Base-by-base conservation (phyloP, 2,797 vertebrate species). In the Echiichthys vipera region DNA sequence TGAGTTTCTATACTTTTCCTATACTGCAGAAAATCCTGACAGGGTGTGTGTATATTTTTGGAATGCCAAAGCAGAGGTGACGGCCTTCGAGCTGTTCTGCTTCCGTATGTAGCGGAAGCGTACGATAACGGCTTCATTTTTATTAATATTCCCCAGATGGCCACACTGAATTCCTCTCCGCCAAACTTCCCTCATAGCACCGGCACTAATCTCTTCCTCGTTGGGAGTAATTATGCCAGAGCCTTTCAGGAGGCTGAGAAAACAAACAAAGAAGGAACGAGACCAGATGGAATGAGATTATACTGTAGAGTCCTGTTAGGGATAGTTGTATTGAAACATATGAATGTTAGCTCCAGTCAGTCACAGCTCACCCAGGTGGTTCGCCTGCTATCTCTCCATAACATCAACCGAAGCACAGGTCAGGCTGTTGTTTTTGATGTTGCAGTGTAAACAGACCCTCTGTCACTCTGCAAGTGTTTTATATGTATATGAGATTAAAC, bases 121-220 rank as follows among this genome's bases (percentile, higher is more conserved):
- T 61, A 70, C 40, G 4, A 63, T 84, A 78, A 72, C 55, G 40
- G 62, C 71, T 78, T 74, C 24, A 61, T 77, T 83, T 40, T 69
- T 15, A 68, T 36, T 84, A 86, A 86, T 82, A 73, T 82, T 77
- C 77, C 83, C 79, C 90, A 84, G 79, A 77, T 80, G 87, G 79
- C 71, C 67, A 5, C 42, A 24, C 43, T 71, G 61, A 84, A 78
- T 73, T 85, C 70, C 78, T 61, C 70, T 58, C 32, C 0, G 2
- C 53, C 66, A 53, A 84, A 84, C 81, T 83, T 79, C 77, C 78
- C 77, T 77, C 63, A 22, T 68, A 67, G 67, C 73, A 59, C 32
- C 24, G 14, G 71, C 24, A 18, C 71, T 90, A 90, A 91, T 89
- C 87, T 83, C 84, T 76, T 82, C 84, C 80, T 90, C 77, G 55